Percentiles rank a stretch among this genome's conserved stretches.
Conservation (phyloP, 1,140 invertebrate genomes). For the Rhizoglyphus robini region DNA sequence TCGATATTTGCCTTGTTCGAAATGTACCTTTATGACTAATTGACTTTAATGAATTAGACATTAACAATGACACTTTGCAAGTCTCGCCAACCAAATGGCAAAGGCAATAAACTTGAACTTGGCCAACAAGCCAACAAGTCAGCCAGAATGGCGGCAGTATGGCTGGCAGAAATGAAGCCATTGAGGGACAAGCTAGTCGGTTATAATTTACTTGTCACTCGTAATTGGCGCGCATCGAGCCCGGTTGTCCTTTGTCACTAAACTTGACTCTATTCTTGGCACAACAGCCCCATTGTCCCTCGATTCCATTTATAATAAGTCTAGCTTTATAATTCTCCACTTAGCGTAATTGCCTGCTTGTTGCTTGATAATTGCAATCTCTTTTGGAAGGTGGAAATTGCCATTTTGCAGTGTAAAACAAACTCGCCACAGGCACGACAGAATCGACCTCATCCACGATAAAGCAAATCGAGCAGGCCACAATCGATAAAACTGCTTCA, state of each 20-base stretch:
- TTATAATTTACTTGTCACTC: background rate
- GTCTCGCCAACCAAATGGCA: too few species aligned
- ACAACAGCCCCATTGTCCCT: background rate
- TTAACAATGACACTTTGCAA: constrained; percentile 7
- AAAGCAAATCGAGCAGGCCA: too few species aligned
- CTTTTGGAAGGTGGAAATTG: background rate
- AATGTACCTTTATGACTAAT: background rate
- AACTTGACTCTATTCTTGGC: constrained; percentile 1
- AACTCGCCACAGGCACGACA: too few species aligned
- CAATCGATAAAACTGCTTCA: too few species aligned
- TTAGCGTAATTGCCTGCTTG: constrained; percentile 10
- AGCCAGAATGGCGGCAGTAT: too few species aligned
- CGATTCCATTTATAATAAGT: background rate
- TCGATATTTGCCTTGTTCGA: background rate
- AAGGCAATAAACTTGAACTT: too few species aligned
- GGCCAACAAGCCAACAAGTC: too few species aligned
- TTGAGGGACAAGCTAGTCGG: too few species aligned
- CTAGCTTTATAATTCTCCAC: constrained; percentile 4
- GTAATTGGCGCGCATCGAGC: background rate
- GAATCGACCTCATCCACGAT: too few species aligned
- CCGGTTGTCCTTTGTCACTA: constrained; percentile 7
- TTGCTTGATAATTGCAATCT: background rate
- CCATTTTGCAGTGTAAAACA: background rate
- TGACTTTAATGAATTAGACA: constrained; percentile 9
- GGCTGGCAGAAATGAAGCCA: too few species aligned